Evolutionary conservation across 2,888 invertebrate species (phyloP), one percentile per base, ranked within the genome.

Genomic region (Oxyscelio sp.): DNA sequence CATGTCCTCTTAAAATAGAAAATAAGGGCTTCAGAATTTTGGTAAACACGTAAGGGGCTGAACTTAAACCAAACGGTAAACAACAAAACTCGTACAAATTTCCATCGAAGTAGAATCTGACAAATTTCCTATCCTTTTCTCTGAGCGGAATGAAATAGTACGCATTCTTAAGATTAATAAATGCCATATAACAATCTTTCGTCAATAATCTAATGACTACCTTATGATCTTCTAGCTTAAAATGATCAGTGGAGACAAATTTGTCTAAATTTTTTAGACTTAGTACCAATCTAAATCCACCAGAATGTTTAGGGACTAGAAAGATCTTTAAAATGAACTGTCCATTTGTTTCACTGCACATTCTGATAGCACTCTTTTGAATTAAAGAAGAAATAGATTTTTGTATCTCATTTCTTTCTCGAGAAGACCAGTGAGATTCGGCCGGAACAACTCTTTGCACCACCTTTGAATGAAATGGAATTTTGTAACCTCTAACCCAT

Each of bases 141-240:
- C n/a, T n/a, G n/a, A n/a, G n/a, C n/a, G n/a, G n/a, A n/a, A n/a
- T n/a, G n/a, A n/a, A n/a, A n/a, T n/a, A n/a, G n/a, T n/a, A n/a
- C n/a, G n/a, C n/a, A n/a, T 21, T 82, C 40, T 65, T 74, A 19
- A 84, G 27, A 40, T 84, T 82, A 19, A 84, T 9, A 0, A 22
- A 77, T 27, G 45, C 71, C 65, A 82, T 82, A 61, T 61, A 85
- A 40, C 38, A 68, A 61, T 65, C n/a, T 21, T 34, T 17, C 8
- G 19, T 21, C 5, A 84, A 31, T 21, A 85, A 54, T 38, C 52
- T 74, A 8, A 15, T 27, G 0, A 70, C 75, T 5, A 71, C 74
- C 61, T 71, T 78, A 4, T 58, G 24, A 45, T 84, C 77, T 50
- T 84, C 83, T 38, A 84, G 31, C 40, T 85, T 84, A 31, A 85